Evolutionary conservation across 2,888 invertebrate genomes (phyloP).

Genomic region (Ectemnius lituratus): DNA sequence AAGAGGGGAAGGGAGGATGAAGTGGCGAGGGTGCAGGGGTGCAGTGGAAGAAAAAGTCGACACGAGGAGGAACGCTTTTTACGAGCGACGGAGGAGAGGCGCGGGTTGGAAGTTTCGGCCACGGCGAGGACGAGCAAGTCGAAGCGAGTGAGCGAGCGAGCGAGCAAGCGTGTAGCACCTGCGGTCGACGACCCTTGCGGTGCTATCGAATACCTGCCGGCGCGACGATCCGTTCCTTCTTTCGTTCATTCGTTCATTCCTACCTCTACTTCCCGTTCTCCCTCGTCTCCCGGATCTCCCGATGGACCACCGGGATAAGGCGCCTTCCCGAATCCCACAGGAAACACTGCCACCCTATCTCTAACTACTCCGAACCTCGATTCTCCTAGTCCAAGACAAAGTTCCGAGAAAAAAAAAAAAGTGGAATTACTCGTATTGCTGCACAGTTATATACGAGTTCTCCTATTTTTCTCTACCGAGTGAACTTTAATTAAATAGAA

Average conservation of each 20-base stretch:
- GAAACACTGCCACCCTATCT: no score
- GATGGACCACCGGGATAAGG: neutral
- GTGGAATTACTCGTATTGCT: no score
- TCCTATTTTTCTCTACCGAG: no score
- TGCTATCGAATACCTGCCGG: slow-evolving; percentile 72
- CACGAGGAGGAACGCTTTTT: slow-evolving; percentile 49
- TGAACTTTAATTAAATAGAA: no score
- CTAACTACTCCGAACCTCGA: no score
- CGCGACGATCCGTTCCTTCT: slow-evolving; percentile 52
- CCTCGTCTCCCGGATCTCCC: neutral
- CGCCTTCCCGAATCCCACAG: neutral
- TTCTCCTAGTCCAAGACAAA: no score
- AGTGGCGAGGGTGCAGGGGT: slow-evolving; percentile 7
- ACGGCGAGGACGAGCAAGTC: slow-evolving; percentile 48
- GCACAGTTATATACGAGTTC: no score
- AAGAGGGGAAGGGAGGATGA: no score
- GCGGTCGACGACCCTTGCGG: slow-evolving; percentile 76
- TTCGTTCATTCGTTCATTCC: slow-evolving; percentile 5
- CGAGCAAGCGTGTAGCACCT: slow-evolving; percentile 70
- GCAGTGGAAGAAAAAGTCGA: slow-evolving; percentile 33
- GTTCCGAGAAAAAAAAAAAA: no score
- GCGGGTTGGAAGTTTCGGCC: slow-evolving; percentile 49
- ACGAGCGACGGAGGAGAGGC: slow-evolving; percentile 45
- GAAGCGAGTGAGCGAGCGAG: slow-evolving; percentile 48
- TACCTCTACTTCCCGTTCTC: neutral